phyloP scores from a whole-genome alignment of 1,140 invertebrate species.

The Argopecten irradians region DNA sequence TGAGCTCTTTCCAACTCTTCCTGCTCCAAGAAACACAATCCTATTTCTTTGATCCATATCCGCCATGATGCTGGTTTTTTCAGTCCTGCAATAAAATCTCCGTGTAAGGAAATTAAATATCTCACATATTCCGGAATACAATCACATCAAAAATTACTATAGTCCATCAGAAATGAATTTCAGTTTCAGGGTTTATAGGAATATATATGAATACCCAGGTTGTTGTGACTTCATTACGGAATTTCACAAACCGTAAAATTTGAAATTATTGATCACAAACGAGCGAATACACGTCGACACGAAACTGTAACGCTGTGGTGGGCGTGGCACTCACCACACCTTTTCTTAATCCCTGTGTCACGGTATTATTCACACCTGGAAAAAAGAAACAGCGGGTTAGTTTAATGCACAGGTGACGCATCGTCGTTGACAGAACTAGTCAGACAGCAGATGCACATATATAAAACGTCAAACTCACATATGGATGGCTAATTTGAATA shows the following conservation, averaged over 20 bases:
- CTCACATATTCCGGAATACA: background rate
- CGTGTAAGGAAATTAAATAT: background rate
- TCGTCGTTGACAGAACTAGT: background rate
- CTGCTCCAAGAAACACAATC: constrained; percentile 89
- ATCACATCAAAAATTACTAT: background rate
- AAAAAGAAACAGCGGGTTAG: background rate
- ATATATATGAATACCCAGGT: background rate
- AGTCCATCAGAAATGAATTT: background rate
- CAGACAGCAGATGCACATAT: background rate
- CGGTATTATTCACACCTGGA: background rate
- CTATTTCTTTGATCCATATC: constrained; percentile 84
- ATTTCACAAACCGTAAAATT: background rate
- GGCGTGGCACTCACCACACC: background rate
- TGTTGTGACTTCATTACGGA: background rate
- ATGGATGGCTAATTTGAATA: background rate
- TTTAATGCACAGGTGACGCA: background rate
- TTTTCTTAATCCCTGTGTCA: background rate
- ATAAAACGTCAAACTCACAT: background rate
- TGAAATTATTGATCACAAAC: background rate
- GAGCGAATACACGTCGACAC: background rate
- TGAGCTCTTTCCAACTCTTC: constrained; percentile 90
- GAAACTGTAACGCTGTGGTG: background rate
- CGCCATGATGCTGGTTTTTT: constrained; percentile 28
- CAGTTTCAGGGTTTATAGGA: background rate
- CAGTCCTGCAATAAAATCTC: background rate